Base-by-base conservation (phyloP, 1,140 invertebrate genomes). In the Gryllus bimaculatus region DNA sequence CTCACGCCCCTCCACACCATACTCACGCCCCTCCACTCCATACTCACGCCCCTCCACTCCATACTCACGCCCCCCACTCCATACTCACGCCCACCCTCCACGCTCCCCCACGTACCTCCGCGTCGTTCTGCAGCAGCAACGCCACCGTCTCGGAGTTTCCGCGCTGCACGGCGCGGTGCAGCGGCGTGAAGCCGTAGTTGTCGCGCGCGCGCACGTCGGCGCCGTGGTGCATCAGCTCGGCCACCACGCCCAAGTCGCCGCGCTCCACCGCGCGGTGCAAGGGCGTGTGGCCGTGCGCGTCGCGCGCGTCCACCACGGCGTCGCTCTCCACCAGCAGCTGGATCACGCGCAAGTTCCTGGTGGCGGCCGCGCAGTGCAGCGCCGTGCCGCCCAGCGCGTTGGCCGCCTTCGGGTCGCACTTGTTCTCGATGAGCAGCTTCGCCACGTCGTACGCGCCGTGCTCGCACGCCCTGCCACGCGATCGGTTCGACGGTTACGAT, bases 281-380 rank as follows among this genome's bases (percentile, higher is more conserved):
- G 1, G 66, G n/a, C 66, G n/a, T 73, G 2, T n/a, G 13, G 66
- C 66, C 66, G 79, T 90, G 90, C 8, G 89, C 88, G 82, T 94
- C 92, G 5, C 90, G 84, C 47, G 90, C 88, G 83, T 94, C 92
- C 0, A 93, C 85, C 77, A 84, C 82, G 21, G 84, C 84, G n/a
- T 87, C 88, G 79, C 86, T 84, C 54, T 86, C 83, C 7, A 89
- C 81, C 26, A 90, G 83, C 7, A 80, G 73, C 73, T 75, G 79
- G 48, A 81, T 81, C 47, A 47, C 48, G 47, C 21, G 39, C 48
- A 79, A n/a, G n/a, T n/a, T 48, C 12, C 13, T 54, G 78, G 39
- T n/a, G 13, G 48, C 26, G n/a, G 75, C 66, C 20, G 78, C 90
- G 8, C 89, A 88, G 82, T 93, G 92, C 4, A 90, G 84, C 47